Evolutionary conservation across 2,888 invertebrate genomes (phyloP), one percentile per base, ranked within the genome.

Genomic region (Meiosimyza decipiens): DNA sequence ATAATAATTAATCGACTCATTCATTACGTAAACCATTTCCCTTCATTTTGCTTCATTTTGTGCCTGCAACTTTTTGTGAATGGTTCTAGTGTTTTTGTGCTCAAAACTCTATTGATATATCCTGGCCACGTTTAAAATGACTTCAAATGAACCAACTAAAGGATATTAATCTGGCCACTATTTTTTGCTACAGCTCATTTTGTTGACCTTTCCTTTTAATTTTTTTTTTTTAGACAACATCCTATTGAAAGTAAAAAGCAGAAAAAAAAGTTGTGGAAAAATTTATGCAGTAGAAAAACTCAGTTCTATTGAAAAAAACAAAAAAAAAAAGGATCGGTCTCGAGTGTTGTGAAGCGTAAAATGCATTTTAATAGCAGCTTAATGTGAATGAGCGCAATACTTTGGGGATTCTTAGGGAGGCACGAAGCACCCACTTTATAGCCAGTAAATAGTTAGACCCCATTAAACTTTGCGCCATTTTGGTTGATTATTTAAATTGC

Each of bases 261-360:
- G 49, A 28, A 22, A 28, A 55, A 67, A 59, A 33, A 54, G 3
- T 57, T 47, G 9, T 5, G 50, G n/a, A 51, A 51, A 28, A 16
- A 60, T 51, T 16, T 16, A 49, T 6, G 51, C 47, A n/a, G 49
- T 16, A 13, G 49, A 13, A 59, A 68, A 67, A 49, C 40, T 18
- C 15, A 3, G 12, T 68, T 59, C n/a, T 49, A 72, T 28, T 28
- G 28, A 28, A 28, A 28, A 28, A 78, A 11, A 79, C 73, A 77
- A 78, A 79, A 80, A 82, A 80, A 80, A 82, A 80, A 82, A 82
- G 81, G 83, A 82, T 83, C 81, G 82, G 83, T 82, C 82, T 79
- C 77, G 78, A 81, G 81, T 75, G 80, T 80, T 79, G 78, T 82
- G 80, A 83, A 81, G 84, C 81, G 81, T 80, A 80, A 83, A 83